These are phyloP conservation scores for Pitta sordida DNA, from an alignment of 2,113 vertebrate genomes.

Conservation along the genomic window DNA sequence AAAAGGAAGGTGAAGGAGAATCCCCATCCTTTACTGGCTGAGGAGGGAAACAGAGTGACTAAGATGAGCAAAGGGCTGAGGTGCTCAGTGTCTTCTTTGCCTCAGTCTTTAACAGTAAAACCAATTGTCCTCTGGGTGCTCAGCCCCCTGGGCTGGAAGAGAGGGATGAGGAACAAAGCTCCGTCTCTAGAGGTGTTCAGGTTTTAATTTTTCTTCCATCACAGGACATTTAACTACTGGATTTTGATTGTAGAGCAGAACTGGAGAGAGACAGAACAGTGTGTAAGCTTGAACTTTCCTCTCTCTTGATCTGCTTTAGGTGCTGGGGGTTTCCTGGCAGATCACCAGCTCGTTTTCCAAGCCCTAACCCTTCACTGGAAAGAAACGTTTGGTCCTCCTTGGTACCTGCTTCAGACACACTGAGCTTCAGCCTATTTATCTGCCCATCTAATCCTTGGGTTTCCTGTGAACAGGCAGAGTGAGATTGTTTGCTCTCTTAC, in stretches of 20 bases:
- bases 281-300: not conserved
- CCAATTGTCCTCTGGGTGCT: not conserved
- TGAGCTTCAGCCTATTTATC: not conserved
- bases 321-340: not conserved
- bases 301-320: not conserved
- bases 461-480: not conserved
- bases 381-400: not conserved
- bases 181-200: not conserved
- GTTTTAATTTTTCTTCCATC: not conserved
- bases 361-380: not conserved
- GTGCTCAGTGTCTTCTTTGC: too few species aligned
- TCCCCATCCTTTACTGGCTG: not conserved
- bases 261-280: not conserved
- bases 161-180: not conserved
- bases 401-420: not conserved
- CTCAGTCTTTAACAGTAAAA: not conserved
- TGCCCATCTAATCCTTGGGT: not conserved
- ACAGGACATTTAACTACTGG: not conserved
- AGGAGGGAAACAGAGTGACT: not conserved
- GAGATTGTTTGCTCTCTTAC: not conserved
- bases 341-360: not conserved
- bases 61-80: not conserved
- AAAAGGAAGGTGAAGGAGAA: not conserved
- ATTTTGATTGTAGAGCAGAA: not conserved
- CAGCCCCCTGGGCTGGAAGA: not conserved